These are phyloP conservation scores for Crossoptilon crossoptilon DNA, from an alignment of 2,797 vertebrate species.

Conservation along the genomic window DNA sequence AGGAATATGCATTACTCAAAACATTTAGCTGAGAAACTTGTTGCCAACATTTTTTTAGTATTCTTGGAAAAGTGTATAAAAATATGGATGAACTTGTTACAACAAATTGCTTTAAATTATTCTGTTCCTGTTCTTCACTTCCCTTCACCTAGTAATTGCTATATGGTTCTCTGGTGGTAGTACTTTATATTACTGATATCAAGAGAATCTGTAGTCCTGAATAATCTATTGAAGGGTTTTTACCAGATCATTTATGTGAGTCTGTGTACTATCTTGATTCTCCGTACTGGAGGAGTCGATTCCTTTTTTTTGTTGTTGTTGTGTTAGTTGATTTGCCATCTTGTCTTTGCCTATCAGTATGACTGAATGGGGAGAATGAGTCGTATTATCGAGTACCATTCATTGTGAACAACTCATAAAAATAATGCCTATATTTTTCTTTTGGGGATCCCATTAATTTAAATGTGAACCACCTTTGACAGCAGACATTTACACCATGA, in stretches of 20 bases:
- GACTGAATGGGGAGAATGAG: not conserved
- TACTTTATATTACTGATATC: not conserved
- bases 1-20: not conserved
- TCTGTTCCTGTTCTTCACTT: not conserved
- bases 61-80: not conserved
- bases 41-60: not conserved
- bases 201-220: not conserved
- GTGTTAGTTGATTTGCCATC: slow-evolving; percentile 2
- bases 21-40: not conserved
- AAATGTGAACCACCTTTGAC: not conserved
- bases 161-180: not conserved
- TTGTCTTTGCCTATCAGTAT: not conserved
- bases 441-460: slow-evolving; percentile 8
- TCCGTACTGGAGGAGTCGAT: not conserved
- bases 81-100: not conserved
- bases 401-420: not conserved
- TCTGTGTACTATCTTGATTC: not conserved
- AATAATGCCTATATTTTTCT: not conserved
- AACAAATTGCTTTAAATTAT: not conserved
- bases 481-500: not conserved
- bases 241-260: not conserved
- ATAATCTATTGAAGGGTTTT: not conserved
- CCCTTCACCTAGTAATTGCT: not conserved
- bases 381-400: not conserved
- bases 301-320: not conserved